Evolutionary conservation across 30 jellyfish, hydroid and myxozoan genomes (phyloP), one percentile per base, ranked within the genome.

Genomic region (Aurelia coerulea): DNA sequence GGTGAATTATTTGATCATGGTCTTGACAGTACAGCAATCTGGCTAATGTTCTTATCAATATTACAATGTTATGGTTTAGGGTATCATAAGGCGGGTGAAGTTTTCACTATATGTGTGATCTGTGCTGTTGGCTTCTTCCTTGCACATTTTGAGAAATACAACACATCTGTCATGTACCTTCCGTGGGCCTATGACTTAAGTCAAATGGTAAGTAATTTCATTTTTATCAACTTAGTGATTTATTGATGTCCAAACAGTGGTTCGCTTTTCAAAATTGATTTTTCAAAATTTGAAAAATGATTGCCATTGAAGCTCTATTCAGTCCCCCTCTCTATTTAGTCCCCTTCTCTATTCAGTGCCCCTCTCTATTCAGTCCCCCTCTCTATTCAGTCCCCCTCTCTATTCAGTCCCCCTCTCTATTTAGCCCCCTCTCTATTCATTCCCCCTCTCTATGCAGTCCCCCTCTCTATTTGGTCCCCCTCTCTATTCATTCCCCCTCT

Each of bases 1-100:
- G 98, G 98, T 80, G 98, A 92, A 76, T 46, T 92, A 42, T 92
- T 92, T 75, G 98, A 92, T 66, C 98, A 92, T 92, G 98, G 98
- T 10, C 91, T 87, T 10, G 98, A 92, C 67, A 92, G 98, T 69
- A 73, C 90, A 10, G 95, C 93, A 16, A 95, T 72, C 4, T 87
- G 84, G 81, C 34, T 92, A 78, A 92, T 92, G 98, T 67, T 92
- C 14, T 64, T 92, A 19, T 85, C 97, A 16, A 17, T 87, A 32
- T 49, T 75, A 23, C 81, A 97, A 3, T 29, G 79, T 13, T 73
- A 75, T 79, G 98, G 98, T 14, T 39, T 52, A 7, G 83, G 92
- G 18, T 54, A 53, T 46, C 74, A 74, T 16, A 31, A 84, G 1
- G 89, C 73, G 1, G 14, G 7, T 91, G 98, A 76, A 83, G 19